Percentiles rank a stretch among this genome's conserved stretches.
phyloP scores from a whole-genome alignment of 1,140 invertebrate genomes.

The Macrobrachium rosenbergii region DNA sequence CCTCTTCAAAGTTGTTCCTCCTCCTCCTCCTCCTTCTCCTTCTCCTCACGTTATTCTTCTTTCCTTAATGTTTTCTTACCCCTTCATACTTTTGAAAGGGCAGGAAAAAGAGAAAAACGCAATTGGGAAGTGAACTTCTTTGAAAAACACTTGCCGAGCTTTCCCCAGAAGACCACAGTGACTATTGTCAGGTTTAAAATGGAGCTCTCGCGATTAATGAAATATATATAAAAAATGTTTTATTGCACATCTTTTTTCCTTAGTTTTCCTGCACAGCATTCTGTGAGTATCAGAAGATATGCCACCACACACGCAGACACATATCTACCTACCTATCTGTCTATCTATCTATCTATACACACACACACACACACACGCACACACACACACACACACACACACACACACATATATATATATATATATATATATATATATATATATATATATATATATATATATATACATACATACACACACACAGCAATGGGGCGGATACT shows the following conservation, averaged over 20 bases:
- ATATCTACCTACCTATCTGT: neutral
- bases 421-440: neutral
- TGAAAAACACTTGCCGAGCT: neutral
- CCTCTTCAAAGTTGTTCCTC: neutral
- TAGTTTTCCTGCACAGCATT: too few species aligned
- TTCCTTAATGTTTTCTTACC: neutral
- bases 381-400: neutral
- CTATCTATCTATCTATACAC: neutral
- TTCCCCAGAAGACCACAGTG: too few species aligned
- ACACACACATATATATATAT: slow-evolving; percentile 8
- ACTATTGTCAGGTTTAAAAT: too few species aligned
- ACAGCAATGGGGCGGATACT: too few species aligned
- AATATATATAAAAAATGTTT: too few species aligned
- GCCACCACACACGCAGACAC: neutral
- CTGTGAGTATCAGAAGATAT: too few species aligned
- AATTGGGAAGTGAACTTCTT: neutral
- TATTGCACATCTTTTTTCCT: too few species aligned
- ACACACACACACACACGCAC: neutral
- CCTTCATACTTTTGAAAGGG: neutral
- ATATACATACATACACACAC: neutral
- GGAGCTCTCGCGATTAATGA: too few species aligned
- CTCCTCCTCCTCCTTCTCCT: slow-evolving; percentile 10
- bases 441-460: neutral
- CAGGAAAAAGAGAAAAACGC: neutral
- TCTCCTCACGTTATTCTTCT: neutral